A percentile compares a stretch with the other conserved stretches of the same genome.
These are phyloP conservation scores for Ovis canadensis DNA, from an alignment of 2,113 vertebrate species.

Conservation along the genomic window DNA sequence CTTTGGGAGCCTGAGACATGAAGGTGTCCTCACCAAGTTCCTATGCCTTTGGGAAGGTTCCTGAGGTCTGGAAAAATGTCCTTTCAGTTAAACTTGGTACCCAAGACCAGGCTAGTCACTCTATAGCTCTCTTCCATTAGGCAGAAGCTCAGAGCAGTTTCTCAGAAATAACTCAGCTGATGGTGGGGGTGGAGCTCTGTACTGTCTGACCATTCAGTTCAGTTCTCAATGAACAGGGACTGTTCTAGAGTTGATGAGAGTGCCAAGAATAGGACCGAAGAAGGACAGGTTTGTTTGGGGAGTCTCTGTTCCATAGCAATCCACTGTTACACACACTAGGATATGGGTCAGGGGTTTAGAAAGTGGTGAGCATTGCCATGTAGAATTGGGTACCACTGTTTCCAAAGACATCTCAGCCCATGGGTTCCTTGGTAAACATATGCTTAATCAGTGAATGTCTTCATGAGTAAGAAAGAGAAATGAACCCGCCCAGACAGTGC, in stretches of 20 bases:
- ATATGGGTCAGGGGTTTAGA: not conserved
- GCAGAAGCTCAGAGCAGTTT: not conserved
- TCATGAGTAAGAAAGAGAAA: not conserved
- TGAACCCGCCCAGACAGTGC: not conserved
- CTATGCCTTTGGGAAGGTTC: not conserved
- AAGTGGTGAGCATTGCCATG: not conserved
- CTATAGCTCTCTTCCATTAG: not conserved
- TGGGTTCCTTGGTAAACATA: not conserved
- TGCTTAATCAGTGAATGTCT: not conserved
- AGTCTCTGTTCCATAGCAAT: not conserved
- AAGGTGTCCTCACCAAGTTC: not conserved
- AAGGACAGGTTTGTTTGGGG: not conserved
- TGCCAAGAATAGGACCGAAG: not conserved
- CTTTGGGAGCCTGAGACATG: not conserved
- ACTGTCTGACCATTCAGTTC: not conserved
- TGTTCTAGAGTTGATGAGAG: not conserved
- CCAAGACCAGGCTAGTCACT: not conserved
- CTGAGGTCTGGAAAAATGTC: not conserved
- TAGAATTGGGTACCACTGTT: not conserved
- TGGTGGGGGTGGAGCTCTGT: not conserved
- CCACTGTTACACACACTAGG: not conserved
- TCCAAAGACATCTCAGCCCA: not conserved
- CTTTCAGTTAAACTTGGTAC: not conserved
- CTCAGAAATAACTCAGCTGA: not conserved
- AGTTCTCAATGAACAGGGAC: not conserved